These are phyloP conservation scores for Parasteatoda tepidariorum DNA, from an alignment of 1,140 invertebrate species.

Conservation along the genomic window DNA sequence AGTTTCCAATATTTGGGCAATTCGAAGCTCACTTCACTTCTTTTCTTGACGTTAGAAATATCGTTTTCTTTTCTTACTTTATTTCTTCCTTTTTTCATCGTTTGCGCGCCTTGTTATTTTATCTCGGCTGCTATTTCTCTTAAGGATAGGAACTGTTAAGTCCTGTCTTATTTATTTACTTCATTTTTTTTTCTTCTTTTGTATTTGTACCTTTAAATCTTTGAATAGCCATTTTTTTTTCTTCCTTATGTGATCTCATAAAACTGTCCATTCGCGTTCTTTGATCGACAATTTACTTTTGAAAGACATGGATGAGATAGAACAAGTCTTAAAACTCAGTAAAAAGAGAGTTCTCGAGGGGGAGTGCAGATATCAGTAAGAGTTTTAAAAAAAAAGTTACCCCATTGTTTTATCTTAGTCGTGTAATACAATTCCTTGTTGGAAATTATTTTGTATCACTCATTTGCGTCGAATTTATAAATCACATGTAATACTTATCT, in stretches of 20 bases:
- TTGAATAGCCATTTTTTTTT: slow-evolving; percentile 4
- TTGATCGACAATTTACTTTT: slow-evolving; percentile 47
- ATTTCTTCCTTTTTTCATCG: background rate
- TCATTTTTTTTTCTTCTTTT: background rate
- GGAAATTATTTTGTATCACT: background rate
- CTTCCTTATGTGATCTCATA: background rate
- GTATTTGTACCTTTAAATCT: slow-evolving; percentile 16
- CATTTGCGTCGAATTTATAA: background rate
- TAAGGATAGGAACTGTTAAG: slow-evolving; percentile 14
- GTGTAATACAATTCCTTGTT: background rate
- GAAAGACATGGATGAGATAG: background rate
- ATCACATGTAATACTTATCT: too few relatives aligned
- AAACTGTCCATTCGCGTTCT: slow-evolving; percentile 39
- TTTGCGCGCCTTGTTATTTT: slow-evolving; percentile 39
- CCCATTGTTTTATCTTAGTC: background rate
- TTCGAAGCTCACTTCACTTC: slow-evolving; percentile 12
- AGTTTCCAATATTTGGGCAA: slow-evolving; percentile 51
- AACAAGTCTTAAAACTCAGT: background rate
- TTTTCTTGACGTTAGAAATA: slow-evolving; percentile 26
- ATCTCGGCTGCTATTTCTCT: slow-evolving; percentile 25
- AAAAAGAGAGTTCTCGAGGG: background rate
- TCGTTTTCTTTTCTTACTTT: slow-evolving; percentile 6
- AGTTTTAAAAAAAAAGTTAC: background rate
- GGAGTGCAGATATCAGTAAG: background rate
- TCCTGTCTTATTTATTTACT: slow-evolving; percentile 28